Evolutionary conservation across 1,140 invertebrate species (phyloP).

Genomic region (Stratiolaelaps scimitus): DNA sequence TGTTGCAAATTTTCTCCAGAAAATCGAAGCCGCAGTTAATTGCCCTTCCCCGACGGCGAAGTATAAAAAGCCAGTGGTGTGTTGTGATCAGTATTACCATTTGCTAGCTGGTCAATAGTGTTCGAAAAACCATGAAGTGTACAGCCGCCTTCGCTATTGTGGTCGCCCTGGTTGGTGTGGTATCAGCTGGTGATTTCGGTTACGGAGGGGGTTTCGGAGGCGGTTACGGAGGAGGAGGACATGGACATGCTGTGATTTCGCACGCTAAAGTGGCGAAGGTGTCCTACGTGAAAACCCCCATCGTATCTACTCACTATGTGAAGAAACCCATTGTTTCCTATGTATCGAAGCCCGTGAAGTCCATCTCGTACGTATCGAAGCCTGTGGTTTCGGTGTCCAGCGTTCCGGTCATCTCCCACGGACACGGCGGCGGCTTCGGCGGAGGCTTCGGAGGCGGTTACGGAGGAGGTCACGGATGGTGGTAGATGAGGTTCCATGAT

Average conservation of each 20-base stretch:
- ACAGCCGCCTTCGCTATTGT: not conserved
- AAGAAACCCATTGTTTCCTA: constrained; percentile 23
- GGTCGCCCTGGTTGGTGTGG: not conserved
- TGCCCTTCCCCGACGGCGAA: not conserved
- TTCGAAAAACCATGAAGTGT: constrained; percentile 10
- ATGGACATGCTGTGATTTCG: not conserved
- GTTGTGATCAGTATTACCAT: not conserved
- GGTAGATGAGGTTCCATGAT: not conserved
- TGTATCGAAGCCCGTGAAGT: constrained; percentile 11
- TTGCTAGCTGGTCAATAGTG: not conserved
- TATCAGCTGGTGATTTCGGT: not conserved
- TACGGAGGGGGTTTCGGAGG: not conserved
- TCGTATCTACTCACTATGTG: constrained; percentile 10
- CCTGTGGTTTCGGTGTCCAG: constrained; percentile 12
- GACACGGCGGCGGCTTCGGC: not conserved
- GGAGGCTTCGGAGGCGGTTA: not conserved
- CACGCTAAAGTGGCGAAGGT: constrained; percentile 20
- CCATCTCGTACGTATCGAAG: constrained; percentile 28
- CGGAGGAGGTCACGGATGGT: constrained; percentile 24
- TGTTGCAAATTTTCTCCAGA: too few species aligned
- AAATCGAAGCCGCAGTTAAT: too few species aligned
- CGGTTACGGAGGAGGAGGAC: not conserved
- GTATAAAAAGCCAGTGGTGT: not conserved
- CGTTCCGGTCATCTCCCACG: constrained; percentile 12
- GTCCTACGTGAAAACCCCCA: constrained; percentile 23